Base-by-base conservation (phyloP, 2,797 vertebrate species). In the Psittacula derbiana region DNA sequence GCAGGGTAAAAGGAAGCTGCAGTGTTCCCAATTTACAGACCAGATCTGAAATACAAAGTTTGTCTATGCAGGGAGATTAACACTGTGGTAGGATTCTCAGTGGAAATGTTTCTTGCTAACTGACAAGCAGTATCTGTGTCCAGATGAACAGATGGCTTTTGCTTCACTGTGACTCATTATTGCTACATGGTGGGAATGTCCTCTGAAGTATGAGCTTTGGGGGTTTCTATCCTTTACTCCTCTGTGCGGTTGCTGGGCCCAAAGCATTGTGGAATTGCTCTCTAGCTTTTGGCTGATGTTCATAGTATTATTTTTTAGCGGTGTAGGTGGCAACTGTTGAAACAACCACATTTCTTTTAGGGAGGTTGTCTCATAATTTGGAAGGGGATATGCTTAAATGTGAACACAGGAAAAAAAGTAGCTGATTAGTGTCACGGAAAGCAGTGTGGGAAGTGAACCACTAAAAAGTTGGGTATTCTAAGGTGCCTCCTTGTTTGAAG, bases 121-220 rank as follows among this genome's bases (percentile, higher is more conserved):
- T 86, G 92, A 86, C 90, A 93, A 69, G 90, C 43, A 16, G 58
- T 86, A 75, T 95, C 90, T 90, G 69, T 86, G 93, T 96, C 94
- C 93, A 94, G 93, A 90, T 88, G 76, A 95, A 81, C 96, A 94
- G 90, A 95, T 96, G 95, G 95, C 76, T 95, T 84, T 95, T 90
- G 50, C 83, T 92, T 95, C n/a, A 13, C 73, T 81, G 58, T 97
- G 93, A 94, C 70, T 95, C 88, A 90, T 86, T 76, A 61, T 49
- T 95, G 62, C 73, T 81, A 19, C 83, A 52, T 38, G 36, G 83
- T 94, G 92, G 74, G 92, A 94, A 95, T 72, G 88, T 86, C 86
- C 80, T 92, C 92, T 88, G 66, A 94, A 92, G 82, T 75, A 47
- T 8, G 65, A 92, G 73, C 83, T 93, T 84, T 83, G 62, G 83